phyloP scores from a whole-genome alignment of 1,140 invertebrate genomes.

The Eriocheir sinensis region DNA sequence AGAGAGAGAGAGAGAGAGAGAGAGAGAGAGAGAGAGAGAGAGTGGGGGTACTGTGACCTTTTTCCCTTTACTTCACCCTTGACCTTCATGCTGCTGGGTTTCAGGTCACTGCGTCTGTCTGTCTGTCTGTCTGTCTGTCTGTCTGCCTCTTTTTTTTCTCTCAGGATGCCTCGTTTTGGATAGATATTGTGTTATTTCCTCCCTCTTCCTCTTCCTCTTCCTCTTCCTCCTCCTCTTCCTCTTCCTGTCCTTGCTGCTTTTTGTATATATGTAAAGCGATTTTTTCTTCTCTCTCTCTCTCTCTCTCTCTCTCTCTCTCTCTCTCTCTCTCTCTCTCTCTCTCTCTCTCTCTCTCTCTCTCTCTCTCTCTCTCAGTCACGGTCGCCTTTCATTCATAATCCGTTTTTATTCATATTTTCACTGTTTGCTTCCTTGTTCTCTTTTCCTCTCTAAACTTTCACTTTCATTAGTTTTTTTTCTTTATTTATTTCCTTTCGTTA shows the following conservation, averaged over 20 bases:
- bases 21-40: conserved; percentile 22
- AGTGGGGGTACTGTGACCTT: background rate
- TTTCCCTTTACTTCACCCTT: background rate
- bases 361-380: too few relatives aligned
- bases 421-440: background rate
- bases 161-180: too few relatives aligned
- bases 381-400: background rate
- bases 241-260: too few relatives aligned
- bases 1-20: conserved; percentile 22
- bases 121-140: background rate
- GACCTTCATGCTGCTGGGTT: background rate
- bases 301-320: background rate
- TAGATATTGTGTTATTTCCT: too few relatives aligned
- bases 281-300: background rate
- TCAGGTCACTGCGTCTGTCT: background rate
- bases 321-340: background rate
- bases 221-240: background rate
- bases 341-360: too few relatives aligned
- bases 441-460: background rate
- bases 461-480: background rate
- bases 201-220: background rate
- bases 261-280: too few relatives aligned
- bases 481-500: background rate
- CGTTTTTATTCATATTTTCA: background rate
- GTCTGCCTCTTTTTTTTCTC: background rate